Evolutionary conservation across 2,113 vertebrate genomes (phyloP).

Genomic region (Stegastes partitus): DNA sequence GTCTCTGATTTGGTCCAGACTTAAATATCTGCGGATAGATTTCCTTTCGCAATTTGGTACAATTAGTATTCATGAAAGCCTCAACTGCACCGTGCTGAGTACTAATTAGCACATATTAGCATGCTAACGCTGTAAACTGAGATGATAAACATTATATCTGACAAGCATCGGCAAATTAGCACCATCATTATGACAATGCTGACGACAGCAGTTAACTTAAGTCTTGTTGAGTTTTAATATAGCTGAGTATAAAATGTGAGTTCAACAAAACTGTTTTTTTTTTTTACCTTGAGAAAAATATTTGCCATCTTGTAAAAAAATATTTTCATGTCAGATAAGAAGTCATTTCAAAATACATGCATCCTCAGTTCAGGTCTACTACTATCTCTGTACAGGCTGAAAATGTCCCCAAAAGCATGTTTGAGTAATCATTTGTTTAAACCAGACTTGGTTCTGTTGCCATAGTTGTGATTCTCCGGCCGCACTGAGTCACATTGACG

Average conservation of each 20-base stretch:
- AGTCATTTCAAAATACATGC: too few species aligned
- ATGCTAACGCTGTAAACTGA: neutral
- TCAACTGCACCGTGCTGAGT: neutral
- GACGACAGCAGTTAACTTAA: neutral
- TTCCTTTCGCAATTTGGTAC: too few species aligned
- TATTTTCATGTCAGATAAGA: too few species aligned
- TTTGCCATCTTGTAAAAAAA: too few species aligned
- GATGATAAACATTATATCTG: neutral
- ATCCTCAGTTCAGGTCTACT: neutral
- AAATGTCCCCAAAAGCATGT: too few species aligned
- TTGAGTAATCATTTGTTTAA: neutral
- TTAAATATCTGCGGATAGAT: neutral
- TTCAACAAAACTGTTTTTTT: too few species aligned
- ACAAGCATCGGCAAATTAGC: neutral
- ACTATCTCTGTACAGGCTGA: too few species aligned
- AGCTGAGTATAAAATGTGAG: too few species aligned
- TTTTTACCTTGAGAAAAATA: too few species aligned
- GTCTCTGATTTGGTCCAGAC: neutral
- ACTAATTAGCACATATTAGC: slow-evolving; percentile 2
- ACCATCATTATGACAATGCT: neutral
- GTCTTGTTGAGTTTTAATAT: neutral
- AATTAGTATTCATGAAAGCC: too few species aligned
- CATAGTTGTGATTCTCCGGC: slow-evolving; percentile 30
- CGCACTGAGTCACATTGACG: slow-evolving; percentile 4
- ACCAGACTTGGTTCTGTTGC: neutral